These are phyloP conservation scores for Spea bombifrons DNA, from an alignment of 2,113 vertebrate species.

Conservation along the genomic window DNA sequence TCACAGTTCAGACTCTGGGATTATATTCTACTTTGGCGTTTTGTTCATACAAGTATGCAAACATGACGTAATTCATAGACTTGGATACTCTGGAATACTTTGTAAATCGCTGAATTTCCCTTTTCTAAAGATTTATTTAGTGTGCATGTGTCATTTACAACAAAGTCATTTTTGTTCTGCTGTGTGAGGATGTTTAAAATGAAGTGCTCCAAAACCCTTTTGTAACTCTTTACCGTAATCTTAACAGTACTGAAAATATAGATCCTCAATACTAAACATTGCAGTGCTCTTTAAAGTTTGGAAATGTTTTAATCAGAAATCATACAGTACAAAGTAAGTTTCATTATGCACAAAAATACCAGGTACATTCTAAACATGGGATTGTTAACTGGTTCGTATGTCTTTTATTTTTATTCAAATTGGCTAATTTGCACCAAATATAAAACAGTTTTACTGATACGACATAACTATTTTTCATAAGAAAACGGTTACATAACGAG, in stretches of 20 bases:
- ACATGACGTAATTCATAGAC: background rate
- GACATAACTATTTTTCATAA: too few relatives aligned
- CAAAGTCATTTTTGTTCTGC: background rate
- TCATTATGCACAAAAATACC: background rate
- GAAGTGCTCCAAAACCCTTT: too few relatives aligned
- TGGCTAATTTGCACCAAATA: too few relatives aligned
- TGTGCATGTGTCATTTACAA: background rate
- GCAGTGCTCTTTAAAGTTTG: background rate
- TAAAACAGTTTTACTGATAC: too few relatives aligned
- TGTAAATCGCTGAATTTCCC: too few relatives aligned
- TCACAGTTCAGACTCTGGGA: slow-evolving; percentile 1
- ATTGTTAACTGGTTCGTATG: too few relatives aligned
- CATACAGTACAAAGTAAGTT: background rate
- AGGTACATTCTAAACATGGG: too few relatives aligned
- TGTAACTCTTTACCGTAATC: too few relatives aligned
- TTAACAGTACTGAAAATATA: background rate
- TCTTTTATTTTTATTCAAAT: too few relatives aligned
- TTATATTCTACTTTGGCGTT: background rate
- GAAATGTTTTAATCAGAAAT: background rate
- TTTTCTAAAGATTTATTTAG: background rate
- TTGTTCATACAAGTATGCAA: background rate
- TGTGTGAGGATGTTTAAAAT: too few relatives aligned
- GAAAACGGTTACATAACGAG: too few relatives aligned
- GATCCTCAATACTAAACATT: background rate
- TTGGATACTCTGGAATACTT: background rate